These are phyloP conservation scores for Heterotis niloticus DNA, from an alignment of 2,113 vertebrate genomes.

Conservation along the genomic window DNA sequence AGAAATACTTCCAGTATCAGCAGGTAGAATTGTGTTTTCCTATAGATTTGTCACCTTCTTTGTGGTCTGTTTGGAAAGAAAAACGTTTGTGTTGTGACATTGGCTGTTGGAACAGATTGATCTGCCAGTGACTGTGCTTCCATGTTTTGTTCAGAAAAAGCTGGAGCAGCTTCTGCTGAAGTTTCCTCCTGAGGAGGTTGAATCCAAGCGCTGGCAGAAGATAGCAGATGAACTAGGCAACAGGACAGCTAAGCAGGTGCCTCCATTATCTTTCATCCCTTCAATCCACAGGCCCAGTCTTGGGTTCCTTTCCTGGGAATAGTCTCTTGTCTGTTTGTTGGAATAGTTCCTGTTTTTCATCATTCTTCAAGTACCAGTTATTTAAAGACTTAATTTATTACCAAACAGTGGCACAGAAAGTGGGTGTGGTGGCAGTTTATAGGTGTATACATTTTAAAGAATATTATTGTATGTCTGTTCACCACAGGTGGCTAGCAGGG, in stretches of 20 bases:
- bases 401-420: too few relatives aligned
- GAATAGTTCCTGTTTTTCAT: too few relatives aligned
- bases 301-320: not conserved
- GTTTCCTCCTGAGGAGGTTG: conserved; percentile 92
- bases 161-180: conserved; percentile 91
- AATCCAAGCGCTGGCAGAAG: conserved; percentile 97
- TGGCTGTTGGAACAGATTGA: too few relatives aligned
- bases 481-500: conserved; percentile 89
- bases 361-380: too few relatives aligned
- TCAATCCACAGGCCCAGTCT: not conserved
- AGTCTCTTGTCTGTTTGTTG: too few relatives aligned
- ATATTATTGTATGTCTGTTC: conserved; percentile 1
- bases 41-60: too few relatives aligned
- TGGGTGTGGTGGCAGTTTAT: too few relatives aligned
- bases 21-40: too few relatives aligned
- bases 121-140: not conserved
- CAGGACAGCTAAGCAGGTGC: conserved; percentile 92
- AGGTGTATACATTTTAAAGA: not conserved
- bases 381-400: too few relatives aligned
- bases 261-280: not conserved
- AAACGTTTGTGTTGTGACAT: too few relatives aligned
- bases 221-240: conserved; percentile 94
- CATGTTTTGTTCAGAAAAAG: conserved; percentile 76
- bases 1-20: too few relatives aligned
- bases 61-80: not conserved